A percentile compares a stretch with the other conserved stretches of the same genome.
These are phyloP conservation scores for Symphodus melops DNA, from an alignment of 2,113 vertebrate species.

Conservation along the genomic window DNA sequence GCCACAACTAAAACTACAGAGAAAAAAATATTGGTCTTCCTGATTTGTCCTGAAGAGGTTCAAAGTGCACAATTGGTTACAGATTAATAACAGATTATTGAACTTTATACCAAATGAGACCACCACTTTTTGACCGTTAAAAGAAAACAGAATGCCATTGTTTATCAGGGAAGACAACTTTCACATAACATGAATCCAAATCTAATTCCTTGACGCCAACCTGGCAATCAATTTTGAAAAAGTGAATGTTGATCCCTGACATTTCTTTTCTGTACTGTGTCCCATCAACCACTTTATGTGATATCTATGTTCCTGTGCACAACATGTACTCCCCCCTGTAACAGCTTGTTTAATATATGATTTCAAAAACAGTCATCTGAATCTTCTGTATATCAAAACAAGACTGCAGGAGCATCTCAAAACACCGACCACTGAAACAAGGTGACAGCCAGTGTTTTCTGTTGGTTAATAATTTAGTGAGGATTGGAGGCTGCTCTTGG, in stretches of 20 bases:
- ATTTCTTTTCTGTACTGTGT: background rate
- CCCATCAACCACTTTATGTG: background rate
- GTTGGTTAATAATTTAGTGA: conserved; percentile 69
- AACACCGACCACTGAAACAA: conserved; percentile 53
- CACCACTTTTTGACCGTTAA: too few species aligned
- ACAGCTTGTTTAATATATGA: conserved; percentile 4
- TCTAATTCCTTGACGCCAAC: too few species aligned
- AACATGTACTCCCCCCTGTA: background rate
- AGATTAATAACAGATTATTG: too few species aligned
- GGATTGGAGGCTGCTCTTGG: conserved; percentile 71
- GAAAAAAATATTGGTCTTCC: conserved; percentile 15
- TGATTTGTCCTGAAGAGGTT: conserved; percentile 15
- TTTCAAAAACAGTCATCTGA: conserved; percentile 12
- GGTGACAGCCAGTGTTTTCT: conserved; percentile 66
- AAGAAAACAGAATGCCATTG: too few species aligned
- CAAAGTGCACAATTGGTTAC: background rate
- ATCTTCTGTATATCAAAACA: conserved; percentile 37
- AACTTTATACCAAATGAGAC: too few species aligned
- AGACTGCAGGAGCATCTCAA: conserved; percentile 34
- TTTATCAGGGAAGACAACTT: too few species aligned
- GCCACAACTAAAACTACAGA: conserved; percentile 39
- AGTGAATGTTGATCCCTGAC: background rate
- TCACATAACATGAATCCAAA: too few species aligned
- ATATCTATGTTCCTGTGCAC: background rate
- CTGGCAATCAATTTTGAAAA: too few species aligned